phyloP scores from a whole-genome alignment of 1,140 invertebrate genomes.

The Cyrtorhinus lividipennis region DNA sequence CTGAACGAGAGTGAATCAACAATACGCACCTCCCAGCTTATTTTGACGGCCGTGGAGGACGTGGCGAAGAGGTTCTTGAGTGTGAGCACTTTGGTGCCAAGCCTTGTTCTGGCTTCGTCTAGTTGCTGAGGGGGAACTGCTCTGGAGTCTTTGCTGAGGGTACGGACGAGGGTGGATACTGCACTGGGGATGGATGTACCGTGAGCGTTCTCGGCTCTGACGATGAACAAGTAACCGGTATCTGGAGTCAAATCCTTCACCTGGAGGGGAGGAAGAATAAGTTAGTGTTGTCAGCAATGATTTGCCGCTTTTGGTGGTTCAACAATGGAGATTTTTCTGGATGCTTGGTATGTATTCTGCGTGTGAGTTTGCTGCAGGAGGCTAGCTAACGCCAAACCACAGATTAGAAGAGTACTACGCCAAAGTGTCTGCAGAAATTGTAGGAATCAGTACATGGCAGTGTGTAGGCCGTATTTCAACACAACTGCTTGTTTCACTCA shows the following conservation, averaged over 20 bases:
- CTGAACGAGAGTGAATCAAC: constrained; percentile 14
- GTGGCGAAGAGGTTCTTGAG: constrained; percentile 59
- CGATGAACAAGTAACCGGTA: constrained; percentile 72
- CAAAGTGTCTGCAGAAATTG: too few species aligned
- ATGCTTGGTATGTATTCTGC: background rate
- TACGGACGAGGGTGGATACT: constrained; percentile 48
- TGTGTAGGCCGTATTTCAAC: too few species aligned
- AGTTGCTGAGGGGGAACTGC: constrained; percentile 63
- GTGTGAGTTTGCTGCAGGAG: background rate
- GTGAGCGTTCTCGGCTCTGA: constrained; percentile 75
- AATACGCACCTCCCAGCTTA: constrained; percentile 47
- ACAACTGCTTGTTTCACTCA: too few species aligned
- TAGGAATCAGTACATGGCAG: too few species aligned
- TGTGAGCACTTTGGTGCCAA: constrained; percentile 68
- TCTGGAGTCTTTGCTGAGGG: constrained; percentile 46
- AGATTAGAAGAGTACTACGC: too few species aligned
- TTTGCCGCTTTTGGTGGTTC: background rate
- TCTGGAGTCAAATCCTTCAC: constrained; percentile 57
- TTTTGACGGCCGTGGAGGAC: constrained; percentile 63
- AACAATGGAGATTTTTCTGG: background rate
- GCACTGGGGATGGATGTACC: constrained; percentile 57
- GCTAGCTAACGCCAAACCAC: too few species aligned
- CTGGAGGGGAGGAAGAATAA: constrained; percentile 29
- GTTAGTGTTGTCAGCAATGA: constrained; percentile 29
- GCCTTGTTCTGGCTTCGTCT: constrained; percentile 56